Base-by-base conservation (phyloP, 2,113 vertebrate species). In the Daboia siamensis region DNA sequence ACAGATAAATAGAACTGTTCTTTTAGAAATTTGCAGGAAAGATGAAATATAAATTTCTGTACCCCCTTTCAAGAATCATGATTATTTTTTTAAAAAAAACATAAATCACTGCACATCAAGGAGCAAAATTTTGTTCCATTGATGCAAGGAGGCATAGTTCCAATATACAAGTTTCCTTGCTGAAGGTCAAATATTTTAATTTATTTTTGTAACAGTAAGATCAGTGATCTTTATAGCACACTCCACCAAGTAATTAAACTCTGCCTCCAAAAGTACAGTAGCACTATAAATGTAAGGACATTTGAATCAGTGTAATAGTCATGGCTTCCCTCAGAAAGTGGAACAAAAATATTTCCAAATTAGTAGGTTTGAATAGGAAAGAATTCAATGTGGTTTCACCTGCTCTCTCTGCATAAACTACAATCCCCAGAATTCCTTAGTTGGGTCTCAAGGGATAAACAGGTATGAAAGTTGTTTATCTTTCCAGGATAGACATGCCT, bases 391-490 rank as follows among this genome's bases (percentile, higher is more conserved):
- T 21, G 7, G 6, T 48, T 44, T 21, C 13, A 0, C 5, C 26
- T 51, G 59, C n/a, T 51, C 17, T 21, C 17, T 90, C 51, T 80
- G 84, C 59, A 33, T 26, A 59, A 51, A 57, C 17, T 51, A 91
- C 55, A 46, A 5, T 24, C 55, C 15, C 80, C 26, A n/a, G 24
- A 85, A 56, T 56, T 59, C 39, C 20, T 86, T 29, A 51, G 15
- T 15, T 1, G n/a, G 21, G 46, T 13, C 17, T 51, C 15, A 29
- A 39, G 46, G n/a, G 52, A 54, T 61, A 61, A 54, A 88, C 46
- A 93, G n/a, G 80, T 33, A 44, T 90, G 88, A 90, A 90, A 93
- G 56, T 90, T 48, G 21, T 93, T 86, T 90, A 86, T 15, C 59
- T 93, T 90, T 86, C 56, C 52, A 93, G 26, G 86, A 24, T 90